Percentiles rank a stretch among this genome's conserved stretches.
Conservation (phyloP, 64 coral and sea anemone species). For the Actinia equina region DNA sequence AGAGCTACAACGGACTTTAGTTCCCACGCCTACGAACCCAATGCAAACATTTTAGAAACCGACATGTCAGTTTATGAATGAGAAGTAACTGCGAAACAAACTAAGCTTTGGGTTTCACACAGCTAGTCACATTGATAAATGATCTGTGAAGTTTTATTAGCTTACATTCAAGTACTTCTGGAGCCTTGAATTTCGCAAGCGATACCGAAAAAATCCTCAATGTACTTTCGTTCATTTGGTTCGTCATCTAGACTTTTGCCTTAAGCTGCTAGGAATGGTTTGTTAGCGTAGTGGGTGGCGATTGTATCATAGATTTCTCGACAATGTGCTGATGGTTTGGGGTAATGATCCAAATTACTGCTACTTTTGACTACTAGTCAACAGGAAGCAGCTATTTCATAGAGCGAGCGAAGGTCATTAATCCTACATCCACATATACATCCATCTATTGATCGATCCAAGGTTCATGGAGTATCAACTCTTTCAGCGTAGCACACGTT, state of each 20-base stretch:
- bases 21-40: neutral
- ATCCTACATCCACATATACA: too few relatives aligned
- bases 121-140: conserved; percentile 10
- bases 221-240: neutral
- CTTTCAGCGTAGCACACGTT: neutral
- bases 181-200: neutral
- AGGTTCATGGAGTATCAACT: too few relatives aligned
- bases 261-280: neutral
- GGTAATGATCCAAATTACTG: too few relatives aligned
- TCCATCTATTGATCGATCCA: too few relatives aligned
- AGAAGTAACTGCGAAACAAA: conserved; percentile 3
- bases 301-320: neutral
- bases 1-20: neutral
- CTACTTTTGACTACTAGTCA: too few relatives aligned
- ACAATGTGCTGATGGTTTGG: neutral
- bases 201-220: neutral
- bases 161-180: too few relatives aligned
- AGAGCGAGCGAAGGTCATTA: neutral
- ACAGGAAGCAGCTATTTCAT: too few relatives aligned
- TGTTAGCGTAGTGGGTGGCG: neutral
- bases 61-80: neutral
- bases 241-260: neutral
- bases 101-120: neutral
- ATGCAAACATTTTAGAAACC: neutral
- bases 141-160: neutral